phyloP scores from a whole-genome alignment of 2,113 vertebrate species.

The Zosterops japonicus region DNA sequence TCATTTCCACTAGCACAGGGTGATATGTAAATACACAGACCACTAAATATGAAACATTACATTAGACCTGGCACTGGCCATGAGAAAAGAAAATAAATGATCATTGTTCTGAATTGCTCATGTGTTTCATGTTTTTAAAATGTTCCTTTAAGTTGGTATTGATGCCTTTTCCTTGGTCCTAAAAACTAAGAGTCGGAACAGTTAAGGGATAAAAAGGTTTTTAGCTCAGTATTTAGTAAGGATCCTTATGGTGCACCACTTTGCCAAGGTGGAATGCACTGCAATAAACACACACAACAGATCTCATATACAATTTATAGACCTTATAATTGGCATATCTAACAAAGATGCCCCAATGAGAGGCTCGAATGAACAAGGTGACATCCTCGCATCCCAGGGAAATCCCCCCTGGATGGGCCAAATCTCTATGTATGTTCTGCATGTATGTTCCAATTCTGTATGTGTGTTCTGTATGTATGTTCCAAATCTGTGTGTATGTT shows the following conservation, averaged over 20 bases:
- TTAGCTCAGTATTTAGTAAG: not conserved
- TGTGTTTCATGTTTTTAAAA: not conserved
- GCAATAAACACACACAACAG: too few relatives aligned
- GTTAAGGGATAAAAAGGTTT: not conserved
- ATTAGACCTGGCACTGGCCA: not conserved
- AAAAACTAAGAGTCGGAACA: not conserved
- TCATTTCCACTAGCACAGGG: not conserved
- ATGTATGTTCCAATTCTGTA: not conserved
- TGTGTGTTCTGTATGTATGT: not conserved
- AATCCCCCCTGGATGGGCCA: not conserved
- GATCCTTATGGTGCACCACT: too few relatives aligned
- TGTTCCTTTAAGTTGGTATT: accelerated
- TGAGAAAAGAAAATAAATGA: not conserved
- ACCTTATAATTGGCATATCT: not conserved
- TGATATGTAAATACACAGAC: not conserved
- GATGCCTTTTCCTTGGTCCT: too few relatives aligned
- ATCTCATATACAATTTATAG: accelerated
- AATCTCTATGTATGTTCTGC: not conserved
- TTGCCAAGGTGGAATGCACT: not conserved
- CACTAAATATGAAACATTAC: not conserved
- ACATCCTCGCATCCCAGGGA: not conserved
- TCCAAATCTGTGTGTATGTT: not conserved
- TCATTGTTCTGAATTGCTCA: not conserved
- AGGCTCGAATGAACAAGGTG: not conserved
- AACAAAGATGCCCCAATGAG: not conserved